Evolutionary conservation across 2,888 invertebrate genomes (phyloP).

Genomic region (Calameuta pallipes): DNA sequence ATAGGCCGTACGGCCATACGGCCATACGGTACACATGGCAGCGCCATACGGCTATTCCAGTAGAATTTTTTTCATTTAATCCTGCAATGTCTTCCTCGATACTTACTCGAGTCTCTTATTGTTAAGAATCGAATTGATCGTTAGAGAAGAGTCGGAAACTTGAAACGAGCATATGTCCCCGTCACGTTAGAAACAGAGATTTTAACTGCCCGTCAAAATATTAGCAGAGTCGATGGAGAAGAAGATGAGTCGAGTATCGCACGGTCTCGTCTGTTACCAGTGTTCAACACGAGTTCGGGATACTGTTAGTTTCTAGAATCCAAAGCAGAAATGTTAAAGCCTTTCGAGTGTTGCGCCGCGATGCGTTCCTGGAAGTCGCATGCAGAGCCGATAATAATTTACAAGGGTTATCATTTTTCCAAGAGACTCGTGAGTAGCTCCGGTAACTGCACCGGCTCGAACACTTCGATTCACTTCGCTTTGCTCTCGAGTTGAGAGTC

Average conservation of each 20-base stretch:
- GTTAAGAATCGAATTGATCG: neutral
- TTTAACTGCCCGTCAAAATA: neutral
- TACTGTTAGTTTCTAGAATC: neutral
- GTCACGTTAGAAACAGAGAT: neutral
- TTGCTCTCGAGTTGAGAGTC: constrained; percentile 39
- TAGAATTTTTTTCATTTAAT: neutral
- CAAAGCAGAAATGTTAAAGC: neutral
- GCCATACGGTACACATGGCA: too few species aligned
- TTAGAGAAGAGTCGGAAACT: neutral
- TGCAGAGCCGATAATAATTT: constrained; percentile 45
- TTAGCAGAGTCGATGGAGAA: neutral
- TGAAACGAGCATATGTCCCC: neutral
- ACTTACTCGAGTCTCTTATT: neutral
- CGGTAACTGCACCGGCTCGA: neutral
- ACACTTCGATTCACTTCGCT: constrained; percentile 19
- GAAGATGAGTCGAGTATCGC: neutral
- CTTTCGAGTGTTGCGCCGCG: neutral
- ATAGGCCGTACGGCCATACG: neutral
- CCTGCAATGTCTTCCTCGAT: neutral
- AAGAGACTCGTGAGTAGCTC: neutral
- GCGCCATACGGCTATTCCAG: neutral
- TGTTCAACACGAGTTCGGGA: neutral
- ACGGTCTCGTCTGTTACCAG: neutral
- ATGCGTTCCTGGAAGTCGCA: constrained; percentile 6
- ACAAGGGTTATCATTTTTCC: constrained; percentile 37